These are phyloP conservation scores for Osmerus mordax DNA, from an alignment of 2,113 vertebrate genomes.

Conservation along the genomic window DNA sequence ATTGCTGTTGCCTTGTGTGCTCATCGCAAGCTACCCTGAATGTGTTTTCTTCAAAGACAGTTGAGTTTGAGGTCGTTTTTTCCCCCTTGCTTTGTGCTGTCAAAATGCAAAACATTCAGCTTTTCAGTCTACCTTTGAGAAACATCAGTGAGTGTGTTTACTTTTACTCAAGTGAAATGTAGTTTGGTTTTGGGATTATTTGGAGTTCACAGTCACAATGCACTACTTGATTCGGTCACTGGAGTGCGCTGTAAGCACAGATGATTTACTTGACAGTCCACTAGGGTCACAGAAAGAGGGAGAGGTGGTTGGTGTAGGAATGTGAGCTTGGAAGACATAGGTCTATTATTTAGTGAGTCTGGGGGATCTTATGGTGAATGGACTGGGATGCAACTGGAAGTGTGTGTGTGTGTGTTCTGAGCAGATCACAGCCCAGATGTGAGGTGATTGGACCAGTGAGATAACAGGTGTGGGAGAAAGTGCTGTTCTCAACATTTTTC, in stretches of 20 bases:
- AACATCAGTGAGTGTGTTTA: too few relatives aligned
- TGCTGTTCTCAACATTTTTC: background rate
- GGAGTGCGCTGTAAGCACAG: slow-evolving; percentile 53
- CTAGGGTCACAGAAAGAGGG: too few relatives aligned
- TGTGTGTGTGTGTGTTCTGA: background rate
- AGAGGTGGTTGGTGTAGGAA: background rate
- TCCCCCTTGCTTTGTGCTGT: too few relatives aligned
- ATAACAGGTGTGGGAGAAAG: background rate
- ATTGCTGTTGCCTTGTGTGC: background rate
- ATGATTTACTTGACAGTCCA: background rate
- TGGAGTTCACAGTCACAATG: background rate
- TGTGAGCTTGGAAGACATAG: background rate
- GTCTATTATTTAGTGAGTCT: background rate
- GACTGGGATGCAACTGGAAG: background rate
- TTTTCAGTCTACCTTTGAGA: too few relatives aligned
- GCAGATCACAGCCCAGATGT: background rate
- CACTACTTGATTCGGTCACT: slow-evolving; percentile 30
- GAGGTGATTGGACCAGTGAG: background rate
- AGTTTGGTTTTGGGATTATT: too few relatives aligned
- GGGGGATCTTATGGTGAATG: background rate
- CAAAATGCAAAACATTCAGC: too few relatives aligned
- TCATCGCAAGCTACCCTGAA: background rate
- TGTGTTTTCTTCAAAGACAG: background rate
- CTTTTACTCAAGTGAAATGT: too few relatives aligned
- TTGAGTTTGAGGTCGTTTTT: too few relatives aligned